A percentile compares a stretch with the other conserved stretches of the same genome.
These are phyloP conservation scores for Ichneumoninae sp. DNA, from an alignment of 2,888 invertebrate genomes.

Conservation along the genomic window DNA sequence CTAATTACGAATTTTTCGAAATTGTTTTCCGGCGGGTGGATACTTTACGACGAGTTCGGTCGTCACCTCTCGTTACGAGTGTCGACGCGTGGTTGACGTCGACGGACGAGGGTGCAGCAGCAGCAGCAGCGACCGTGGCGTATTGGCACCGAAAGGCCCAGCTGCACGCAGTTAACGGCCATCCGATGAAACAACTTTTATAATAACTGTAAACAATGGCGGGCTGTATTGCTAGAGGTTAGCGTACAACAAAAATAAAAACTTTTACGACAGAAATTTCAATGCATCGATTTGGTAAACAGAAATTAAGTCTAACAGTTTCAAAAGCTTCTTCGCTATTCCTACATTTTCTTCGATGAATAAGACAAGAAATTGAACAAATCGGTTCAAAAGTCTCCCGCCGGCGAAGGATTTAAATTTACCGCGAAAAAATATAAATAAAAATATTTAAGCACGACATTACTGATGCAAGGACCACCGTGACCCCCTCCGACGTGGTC, in stretches of 20 bases:
- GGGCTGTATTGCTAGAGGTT: neutral
- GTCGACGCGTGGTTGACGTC: constrained; percentile 55
- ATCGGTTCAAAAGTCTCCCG: neutral
- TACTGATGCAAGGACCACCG: neutral
- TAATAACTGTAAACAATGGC: constrained; percentile 26
- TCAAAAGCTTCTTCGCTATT: neutral
- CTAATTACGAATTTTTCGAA: constrained; percentile 68
- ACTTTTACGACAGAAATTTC: neutral
- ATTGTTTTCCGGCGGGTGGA: constrained; percentile 34
- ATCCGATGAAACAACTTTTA: constrained; percentile 20
- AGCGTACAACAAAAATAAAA: neutral
- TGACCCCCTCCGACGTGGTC: neutral
- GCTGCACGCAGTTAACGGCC: constrained; percentile 19
- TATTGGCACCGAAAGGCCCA: constrained; percentile 45
- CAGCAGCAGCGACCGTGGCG: constrained; percentile 18
- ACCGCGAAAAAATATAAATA: neutral
- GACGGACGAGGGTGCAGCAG: neutral
- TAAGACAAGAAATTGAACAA: neutral
- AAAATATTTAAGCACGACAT: neutral
- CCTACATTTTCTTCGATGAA: neutral
- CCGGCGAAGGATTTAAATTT: neutral
- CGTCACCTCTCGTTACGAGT: constrained; percentile 60
- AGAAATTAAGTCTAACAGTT: neutral
- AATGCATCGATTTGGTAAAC: neutral
- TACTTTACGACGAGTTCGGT: constrained; percentile 60